Evolutionary conservation across 2,113 vertebrate genomes (phyloP).

Genomic region (Mesembrinibis cayennensis): DNA sequence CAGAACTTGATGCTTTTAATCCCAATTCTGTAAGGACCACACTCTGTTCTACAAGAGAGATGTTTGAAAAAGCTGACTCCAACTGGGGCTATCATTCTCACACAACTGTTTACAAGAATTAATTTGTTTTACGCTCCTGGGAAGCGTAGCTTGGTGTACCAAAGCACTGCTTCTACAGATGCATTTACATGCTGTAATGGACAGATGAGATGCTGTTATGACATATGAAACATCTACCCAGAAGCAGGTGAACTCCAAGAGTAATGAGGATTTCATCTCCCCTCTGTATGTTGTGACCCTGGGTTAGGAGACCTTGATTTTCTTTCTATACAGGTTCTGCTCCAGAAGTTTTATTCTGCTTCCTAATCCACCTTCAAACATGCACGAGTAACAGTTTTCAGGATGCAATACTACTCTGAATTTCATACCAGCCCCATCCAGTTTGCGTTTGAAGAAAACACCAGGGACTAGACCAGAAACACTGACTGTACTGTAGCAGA

Average conservation of each 20-base stretch:
- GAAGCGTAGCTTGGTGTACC: background rate
- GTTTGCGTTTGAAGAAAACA: background rate
- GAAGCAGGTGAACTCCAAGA: background rate
- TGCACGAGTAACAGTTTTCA: background rate
- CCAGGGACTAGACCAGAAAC: background rate
- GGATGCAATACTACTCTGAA: background rate
- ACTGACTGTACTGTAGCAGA: background rate
- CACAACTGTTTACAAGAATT: background rate
- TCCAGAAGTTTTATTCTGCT: background rate
- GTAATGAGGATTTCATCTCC: background rate
- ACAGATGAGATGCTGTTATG: background rate
- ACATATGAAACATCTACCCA: background rate
- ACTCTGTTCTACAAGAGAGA: background rate
- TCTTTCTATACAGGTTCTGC: background rate
- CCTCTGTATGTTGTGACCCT: background rate
- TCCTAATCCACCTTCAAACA: background rate
- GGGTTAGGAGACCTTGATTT: background rate
- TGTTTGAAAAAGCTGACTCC: background rate
- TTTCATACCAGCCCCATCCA: background rate
- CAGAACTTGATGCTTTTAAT: background rate
- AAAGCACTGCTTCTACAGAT: background rate
- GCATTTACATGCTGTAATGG: background rate
- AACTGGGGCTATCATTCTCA: background rate
- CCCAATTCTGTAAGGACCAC: background rate
- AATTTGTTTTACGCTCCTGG: background rate